Evolutionary conservation across 2,113 vertebrate species (phyloP).

Genomic region (Gallinago media): DNA sequence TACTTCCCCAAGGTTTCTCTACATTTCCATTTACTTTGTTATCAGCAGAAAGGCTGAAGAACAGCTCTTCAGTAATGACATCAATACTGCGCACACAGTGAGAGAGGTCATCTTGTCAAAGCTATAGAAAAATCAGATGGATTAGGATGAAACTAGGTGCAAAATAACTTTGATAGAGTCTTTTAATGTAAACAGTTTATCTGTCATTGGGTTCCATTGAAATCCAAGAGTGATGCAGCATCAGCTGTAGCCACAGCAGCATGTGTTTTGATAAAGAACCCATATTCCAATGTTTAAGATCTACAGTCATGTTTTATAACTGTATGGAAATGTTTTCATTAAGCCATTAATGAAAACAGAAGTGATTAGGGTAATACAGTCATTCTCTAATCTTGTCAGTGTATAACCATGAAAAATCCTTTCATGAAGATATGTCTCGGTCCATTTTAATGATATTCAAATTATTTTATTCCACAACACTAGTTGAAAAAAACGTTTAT

Average conservation of each 20-base stretch:
- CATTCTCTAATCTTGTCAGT: background rate
- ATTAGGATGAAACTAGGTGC: conserved; percentile 72
- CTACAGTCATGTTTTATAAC: conserved; percentile 30
- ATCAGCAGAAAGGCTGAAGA: conserved; percentile 71
- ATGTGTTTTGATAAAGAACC: conserved; percentile 31
- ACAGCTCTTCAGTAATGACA: conserved; percentile 70
- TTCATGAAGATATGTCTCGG: background rate
- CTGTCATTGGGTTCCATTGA: conserved; percentile 64
- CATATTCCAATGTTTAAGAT: conserved; percentile 17
- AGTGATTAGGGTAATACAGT: conserved; percentile 58
- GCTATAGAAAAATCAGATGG: conserved; percentile 70
- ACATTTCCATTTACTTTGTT: conserved; percentile 76
- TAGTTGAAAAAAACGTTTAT: background rate
- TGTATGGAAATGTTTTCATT: conserved; percentile 58
- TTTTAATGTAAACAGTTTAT: conserved; percentile 76
- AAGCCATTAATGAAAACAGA: conserved; percentile 69
- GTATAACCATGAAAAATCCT: conserved; percentile 19
- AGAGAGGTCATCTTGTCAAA: conserved; percentile 77
- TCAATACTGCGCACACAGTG: conserved; percentile 67
- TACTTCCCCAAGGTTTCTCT: conserved; percentile 73
- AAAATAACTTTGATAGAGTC: conserved; percentile 78
- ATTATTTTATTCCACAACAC: conserved; percentile 8
- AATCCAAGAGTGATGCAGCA: conserved; percentile 18
- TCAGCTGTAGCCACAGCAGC: background rate
- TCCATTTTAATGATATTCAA: background rate